Conservation (phyloP, 1,140 invertebrate species). For the Drosophila arizonae region DNA sequence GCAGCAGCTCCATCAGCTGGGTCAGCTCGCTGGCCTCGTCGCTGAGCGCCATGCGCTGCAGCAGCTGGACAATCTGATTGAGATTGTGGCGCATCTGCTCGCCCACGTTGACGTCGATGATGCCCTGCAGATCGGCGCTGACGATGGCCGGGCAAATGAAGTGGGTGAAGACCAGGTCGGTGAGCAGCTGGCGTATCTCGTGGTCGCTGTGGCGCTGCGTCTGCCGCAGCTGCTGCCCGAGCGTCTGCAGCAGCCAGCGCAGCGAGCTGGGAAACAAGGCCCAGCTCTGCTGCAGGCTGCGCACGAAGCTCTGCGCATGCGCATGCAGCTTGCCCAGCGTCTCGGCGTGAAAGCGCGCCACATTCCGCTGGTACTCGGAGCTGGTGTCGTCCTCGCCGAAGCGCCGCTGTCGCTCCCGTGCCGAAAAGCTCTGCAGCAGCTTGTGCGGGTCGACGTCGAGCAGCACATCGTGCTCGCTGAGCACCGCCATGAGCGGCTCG, state of each 20-base stretch:
- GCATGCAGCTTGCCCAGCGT: slow-evolving; percentile 91
- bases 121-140: slow-evolving; percentile 97
- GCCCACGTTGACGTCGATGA: slow-evolving; percentile 96
- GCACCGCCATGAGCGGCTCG: slow-evolving; percentile 94
- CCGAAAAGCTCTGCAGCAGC: slow-evolving; percentile 85
- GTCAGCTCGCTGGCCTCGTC: slow-evolving; percentile 91
- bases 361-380: slow-evolving; percentile 87
- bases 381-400: slow-evolving; percentile 89
- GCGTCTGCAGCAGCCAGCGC: slow-evolving; percentile 90
- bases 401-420: slow-evolving; percentile 83
- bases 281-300: slow-evolving; percentile 93
- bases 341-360: slow-evolving; percentile 90
- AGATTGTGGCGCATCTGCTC: slow-evolving; percentile 95
- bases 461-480: slow-evolving; percentile 96
- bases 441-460: slow-evolving; percentile 96
- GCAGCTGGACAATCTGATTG: slow-evolving; percentile 94
- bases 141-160: slow-evolving; percentile 98
- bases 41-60: slow-evolving; percentile 94
- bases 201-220: slow-evolving; percentile 85
- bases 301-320: slow-evolving; percentile 92
- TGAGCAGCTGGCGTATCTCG: slow-evolving; percentile 91
- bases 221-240: slow-evolving; percentile 88
- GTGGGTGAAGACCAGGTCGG: slow-evolving; percentile 95
- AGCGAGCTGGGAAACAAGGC: slow-evolving; percentile 95
- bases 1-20: slow-evolving; percentile 88